Conservation (phyloP, 2,888 invertebrate species). For the Notocelia uddmanniana region DNA sequence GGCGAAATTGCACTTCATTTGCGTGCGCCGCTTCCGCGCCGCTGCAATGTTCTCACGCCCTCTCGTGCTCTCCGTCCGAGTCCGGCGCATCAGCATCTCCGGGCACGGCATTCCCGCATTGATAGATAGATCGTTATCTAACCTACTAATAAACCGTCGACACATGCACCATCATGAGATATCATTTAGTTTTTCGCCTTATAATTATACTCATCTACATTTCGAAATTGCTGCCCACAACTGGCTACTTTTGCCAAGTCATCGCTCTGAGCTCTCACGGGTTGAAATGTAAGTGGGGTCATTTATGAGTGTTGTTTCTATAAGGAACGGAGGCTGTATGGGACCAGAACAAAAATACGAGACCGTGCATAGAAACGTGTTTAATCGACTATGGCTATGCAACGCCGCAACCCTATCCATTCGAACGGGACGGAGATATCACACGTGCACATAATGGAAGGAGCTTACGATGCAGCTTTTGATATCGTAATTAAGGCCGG, state of each 20-base stretch:
- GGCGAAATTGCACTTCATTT: constrained; percentile 80
- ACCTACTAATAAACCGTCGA: constrained; percentile 60
- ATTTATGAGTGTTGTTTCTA: constrained; percentile 64
- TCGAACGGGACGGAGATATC: constrained; percentile 63
- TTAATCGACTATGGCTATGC: constrained; percentile 76
- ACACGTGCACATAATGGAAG: constrained; percentile 61
- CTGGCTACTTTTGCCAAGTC: constrained; percentile 66
- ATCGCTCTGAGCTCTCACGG: constrained; percentile 67
- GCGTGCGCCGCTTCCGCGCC: constrained; percentile 68
- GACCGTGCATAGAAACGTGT: constrained; percentile 83
- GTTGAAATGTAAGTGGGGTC: constrained; percentile 66
- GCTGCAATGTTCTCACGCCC: constrained; percentile 72
- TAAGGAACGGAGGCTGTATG: constrained; percentile 48
- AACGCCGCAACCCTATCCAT: constrained; percentile 64
- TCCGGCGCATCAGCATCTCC: constrained; percentile 27
- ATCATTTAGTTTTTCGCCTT: constrained; percentile 63
- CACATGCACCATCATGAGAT: constrained; percentile 58
- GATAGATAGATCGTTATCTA: constrained; percentile 61
- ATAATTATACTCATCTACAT: constrained; percentile 61
- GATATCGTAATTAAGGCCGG: constrained; percentile 81
- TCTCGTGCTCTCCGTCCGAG: constrained; percentile 47
- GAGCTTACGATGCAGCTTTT: constrained; percentile 75
- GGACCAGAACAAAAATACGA: constrained; percentile 75
- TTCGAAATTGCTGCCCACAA: constrained; percentile 61
- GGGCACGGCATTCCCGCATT: constrained; percentile 53